Conservation (phyloP, 2,797 vertebrate genomes). For the Nannoperca obscura region DNA sequence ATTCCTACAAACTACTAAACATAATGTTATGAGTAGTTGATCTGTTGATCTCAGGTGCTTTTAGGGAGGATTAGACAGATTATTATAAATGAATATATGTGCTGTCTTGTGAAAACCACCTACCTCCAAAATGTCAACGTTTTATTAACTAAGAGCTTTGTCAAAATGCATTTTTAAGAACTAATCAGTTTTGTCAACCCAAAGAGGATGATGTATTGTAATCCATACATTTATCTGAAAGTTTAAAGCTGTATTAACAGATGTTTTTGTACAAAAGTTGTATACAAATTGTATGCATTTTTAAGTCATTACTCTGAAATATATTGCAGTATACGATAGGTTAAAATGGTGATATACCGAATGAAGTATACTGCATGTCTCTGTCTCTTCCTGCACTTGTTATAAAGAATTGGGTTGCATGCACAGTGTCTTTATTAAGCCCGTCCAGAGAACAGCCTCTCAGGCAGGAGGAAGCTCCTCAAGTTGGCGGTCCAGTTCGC, state of each 20-base stretch:
- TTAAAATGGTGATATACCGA: neutral
- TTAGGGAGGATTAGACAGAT: neutral
- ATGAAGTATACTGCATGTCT: neutral
- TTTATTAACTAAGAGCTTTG: neutral
- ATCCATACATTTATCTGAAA: neutral
- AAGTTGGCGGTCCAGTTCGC: conserved; percentile 32
- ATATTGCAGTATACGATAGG: neutral
- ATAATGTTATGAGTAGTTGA: neutral
- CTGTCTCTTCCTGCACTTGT: neutral
- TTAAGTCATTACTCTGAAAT: neutral
- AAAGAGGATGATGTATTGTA: neutral
- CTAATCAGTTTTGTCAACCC: neutral
- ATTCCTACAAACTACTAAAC: neutral
- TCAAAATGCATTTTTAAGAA: neutral
- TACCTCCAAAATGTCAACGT: neutral
- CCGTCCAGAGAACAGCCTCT: conserved; percentile 13
- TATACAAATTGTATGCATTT: neutral
- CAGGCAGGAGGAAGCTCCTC: conserved; percentile 54
- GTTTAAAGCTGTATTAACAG: neutral
- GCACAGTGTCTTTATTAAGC: conserved; percentile 9
- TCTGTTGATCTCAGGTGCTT: neutral
- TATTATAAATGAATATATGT: neutral
- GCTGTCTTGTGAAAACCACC: no score
- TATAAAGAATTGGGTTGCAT: neutral
- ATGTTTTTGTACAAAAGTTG: no score